Conservation (phyloP, 2,113 vertebrate genomes). For the Cavia aperea region DNA sequence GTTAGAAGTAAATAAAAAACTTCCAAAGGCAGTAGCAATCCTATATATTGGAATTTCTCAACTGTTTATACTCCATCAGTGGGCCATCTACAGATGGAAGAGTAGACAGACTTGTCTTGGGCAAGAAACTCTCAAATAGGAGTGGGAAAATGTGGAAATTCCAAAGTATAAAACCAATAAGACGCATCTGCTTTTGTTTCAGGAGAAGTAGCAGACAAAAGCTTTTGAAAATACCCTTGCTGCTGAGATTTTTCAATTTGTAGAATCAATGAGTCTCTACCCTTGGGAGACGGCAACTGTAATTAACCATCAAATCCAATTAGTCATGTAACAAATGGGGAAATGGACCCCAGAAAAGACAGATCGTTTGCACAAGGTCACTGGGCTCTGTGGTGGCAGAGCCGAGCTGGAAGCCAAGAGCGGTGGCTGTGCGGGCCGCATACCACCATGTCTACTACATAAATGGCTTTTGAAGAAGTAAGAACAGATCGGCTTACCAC, state of each 20-base stretch:
- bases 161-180: not conserved
- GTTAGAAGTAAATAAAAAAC: not conserved
- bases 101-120: not conserved
- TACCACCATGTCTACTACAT: not conserved
- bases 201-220: not conserved
- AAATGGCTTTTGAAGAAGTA: not conserved
- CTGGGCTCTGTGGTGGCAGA: not conserved
- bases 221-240: not conserved
- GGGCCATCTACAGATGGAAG: not conserved
- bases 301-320: not conserved
- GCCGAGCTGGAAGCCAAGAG: not conserved
- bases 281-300: not conserved
- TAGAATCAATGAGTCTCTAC: not conserved
- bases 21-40: not conserved
- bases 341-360: not conserved
- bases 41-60: not conserved
- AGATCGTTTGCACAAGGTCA: not conserved
- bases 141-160: not conserved
- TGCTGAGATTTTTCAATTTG: not conserved
- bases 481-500: constrained; percentile 15
- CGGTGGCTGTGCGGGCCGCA: not conserved
- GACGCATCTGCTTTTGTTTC: constrained; percentile 24
- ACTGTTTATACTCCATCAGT: not conserved
- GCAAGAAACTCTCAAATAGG: not conserved
- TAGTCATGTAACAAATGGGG: not conserved